A percentile compares a stretch with the other conserved stretches of the same genome.
phyloP scores from a whole-genome alignment of 37 sponge, comb jelly and placozoan species.

The Theonella swinhoei region DNA sequence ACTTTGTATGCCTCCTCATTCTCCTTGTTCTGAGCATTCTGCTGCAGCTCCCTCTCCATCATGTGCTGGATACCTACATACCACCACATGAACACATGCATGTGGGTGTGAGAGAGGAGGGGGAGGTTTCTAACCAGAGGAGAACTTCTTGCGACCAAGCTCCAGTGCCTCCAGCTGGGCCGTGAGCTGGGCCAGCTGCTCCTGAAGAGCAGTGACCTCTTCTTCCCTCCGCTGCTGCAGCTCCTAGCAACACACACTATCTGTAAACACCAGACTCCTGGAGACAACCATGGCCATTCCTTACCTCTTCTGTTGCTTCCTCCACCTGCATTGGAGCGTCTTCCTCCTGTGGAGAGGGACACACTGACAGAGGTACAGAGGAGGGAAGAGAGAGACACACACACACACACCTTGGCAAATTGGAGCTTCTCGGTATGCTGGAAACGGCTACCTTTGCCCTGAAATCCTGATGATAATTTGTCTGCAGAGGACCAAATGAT shows the following conservation, averaged over 20 bases:
- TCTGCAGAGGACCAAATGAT: not conserved
- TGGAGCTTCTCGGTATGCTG: constrained; percentile 88
- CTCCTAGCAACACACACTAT: constrained; percentile 67
- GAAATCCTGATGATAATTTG: not conserved
- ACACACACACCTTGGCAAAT: constrained; percentile 70
- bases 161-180: constrained; percentile 78
- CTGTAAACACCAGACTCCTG: not conserved
- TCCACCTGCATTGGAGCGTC: constrained; percentile 41
- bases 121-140: constrained; percentile 20
- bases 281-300: not conserved
- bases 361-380: not conserved
- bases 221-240: constrained; percentile 77
- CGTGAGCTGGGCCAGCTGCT: constrained; percentile 63
- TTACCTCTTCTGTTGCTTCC: constrained; percentile 58
- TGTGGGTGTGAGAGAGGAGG: not conserved
- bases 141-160: constrained; percentile 78
- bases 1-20: constrained; percentile 77
- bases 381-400: not conserved
- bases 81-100: too few relatives aligned
- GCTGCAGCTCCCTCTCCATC: constrained; percentile 39
- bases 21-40: constrained; percentile 60
- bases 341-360: constrained; percentile 33
- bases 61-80: constrained; percentile 55
- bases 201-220: constrained; percentile 69
- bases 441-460: constrained; percentile 81